Evolutionary conservation across 2,797 vertebrate species (phyloP).

Genomic region (Adrianichthys oophorus): DNA sequence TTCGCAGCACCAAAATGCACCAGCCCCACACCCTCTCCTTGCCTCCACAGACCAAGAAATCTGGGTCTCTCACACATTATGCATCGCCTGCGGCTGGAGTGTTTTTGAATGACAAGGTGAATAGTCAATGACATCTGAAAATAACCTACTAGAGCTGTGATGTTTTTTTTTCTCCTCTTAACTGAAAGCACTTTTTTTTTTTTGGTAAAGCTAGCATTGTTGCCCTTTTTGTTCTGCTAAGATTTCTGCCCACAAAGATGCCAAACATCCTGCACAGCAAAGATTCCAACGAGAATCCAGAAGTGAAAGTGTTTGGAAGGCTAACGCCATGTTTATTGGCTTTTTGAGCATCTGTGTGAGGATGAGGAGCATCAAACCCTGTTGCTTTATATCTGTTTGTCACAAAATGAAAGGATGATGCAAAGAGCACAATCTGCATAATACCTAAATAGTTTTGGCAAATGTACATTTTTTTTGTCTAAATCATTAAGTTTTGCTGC

Average conservation of each 20-base stretch:
- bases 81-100: slow-evolving; percentile 58
- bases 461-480: too few species aligned
- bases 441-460: too few species aligned
- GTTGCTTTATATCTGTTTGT: too few species aligned
- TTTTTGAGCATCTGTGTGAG: too few species aligned
- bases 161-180: slow-evolving; percentile 15
- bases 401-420: too few species aligned
- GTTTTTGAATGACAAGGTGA: slow-evolving; percentile 66
- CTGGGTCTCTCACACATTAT: slow-evolving; percentile 67
- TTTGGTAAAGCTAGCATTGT: slow-evolving; percentile 9
- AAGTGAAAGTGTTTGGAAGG: too few species aligned
- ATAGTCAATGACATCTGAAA: slow-evolving; percentile 70
- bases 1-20: slow-evolving; percentile 55
- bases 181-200: slow-evolving; percentile 29
- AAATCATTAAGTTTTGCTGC: too few species aligned
- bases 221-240: slow-evolving; percentile 27
- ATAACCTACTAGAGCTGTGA: slow-evolving; percentile 58
- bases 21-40: slow-evolving; percentile 31
- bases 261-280: too few species aligned
- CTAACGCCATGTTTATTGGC: too few species aligned
- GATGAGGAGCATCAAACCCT: too few species aligned
- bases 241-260: not conserved
- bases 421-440: too few species aligned
- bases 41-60: slow-evolving; percentile 51
- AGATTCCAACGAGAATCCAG: too few species aligned